These are phyloP conservation scores for Acrocera orbiculus DNA, from an alignment of 2,888 invertebrate species.

Conservation along the genomic window DNA sequence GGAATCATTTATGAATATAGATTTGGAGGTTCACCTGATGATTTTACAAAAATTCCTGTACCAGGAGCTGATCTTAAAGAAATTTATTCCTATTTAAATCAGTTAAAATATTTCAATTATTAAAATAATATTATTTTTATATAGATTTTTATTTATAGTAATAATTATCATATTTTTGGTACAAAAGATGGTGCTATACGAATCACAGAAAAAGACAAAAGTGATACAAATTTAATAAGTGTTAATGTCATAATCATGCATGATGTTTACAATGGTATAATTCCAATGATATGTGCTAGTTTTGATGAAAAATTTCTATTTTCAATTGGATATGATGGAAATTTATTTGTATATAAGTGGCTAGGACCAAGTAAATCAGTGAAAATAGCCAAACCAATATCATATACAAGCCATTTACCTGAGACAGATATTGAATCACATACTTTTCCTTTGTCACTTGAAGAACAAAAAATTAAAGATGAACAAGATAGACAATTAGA, in stretches of 20 bases:
- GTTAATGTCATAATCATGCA: constrained; percentile 58
- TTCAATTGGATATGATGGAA: constrained; percentile 56
- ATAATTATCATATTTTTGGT: constrained; percentile 40
- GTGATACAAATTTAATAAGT: constrained; percentile 40
- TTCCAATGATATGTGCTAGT: constrained; percentile 45
- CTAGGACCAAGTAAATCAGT: constrained; percentile 19
- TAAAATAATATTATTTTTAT: too few relatives aligned
- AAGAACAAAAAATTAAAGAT: constrained; percentile 49
- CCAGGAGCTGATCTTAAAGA: constrained; percentile 38
- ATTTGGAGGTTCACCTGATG: constrained; percentile 12
- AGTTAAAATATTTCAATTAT: too few relatives aligned
- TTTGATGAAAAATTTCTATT: constrained; percentile 37
- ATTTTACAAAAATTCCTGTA: constrained; percentile 34
- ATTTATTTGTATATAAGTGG: constrained; percentile 52
- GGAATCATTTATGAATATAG: constrained; percentile 47
- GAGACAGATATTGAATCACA: not conserved
- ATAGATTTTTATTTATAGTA: constrained; percentile 19
- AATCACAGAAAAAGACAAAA: constrained; percentile 31
- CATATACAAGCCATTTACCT: constrained; percentile 11
- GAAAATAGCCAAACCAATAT: not conserved
- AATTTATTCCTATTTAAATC: constrained; percentile 36
- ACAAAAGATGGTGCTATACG: constrained; percentile 43
- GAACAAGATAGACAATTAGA: constrained; percentile 44
- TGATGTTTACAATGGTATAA: constrained; percentile 48
- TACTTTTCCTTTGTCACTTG: constrained; percentile 24